A percentile compares a stretch with the other conserved stretches of the same genome.
phyloP scores from a whole-genome alignment of 2,888 invertebrate genomes.

The Rhagophthalmus giganteus region DNA sequence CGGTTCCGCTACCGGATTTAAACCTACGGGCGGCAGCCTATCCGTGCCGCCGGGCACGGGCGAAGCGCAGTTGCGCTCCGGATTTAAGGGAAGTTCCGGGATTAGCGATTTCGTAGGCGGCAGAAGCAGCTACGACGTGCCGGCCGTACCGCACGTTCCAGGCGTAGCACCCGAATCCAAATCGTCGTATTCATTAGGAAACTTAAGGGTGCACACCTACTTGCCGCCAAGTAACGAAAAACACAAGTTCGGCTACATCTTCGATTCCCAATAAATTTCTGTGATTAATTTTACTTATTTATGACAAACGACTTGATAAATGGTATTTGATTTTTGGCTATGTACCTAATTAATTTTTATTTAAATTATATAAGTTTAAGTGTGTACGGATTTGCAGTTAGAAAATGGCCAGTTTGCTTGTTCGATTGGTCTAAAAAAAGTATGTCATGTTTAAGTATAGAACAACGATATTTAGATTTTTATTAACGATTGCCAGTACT shows the following conservation, averaged over 20 bases:
- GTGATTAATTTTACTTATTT: neutral
- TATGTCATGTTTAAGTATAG: too few relatives aligned
- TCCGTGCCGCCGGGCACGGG: conserved; percentile 35
- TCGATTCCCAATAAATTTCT: conserved; percentile 9
- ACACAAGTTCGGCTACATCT: conserved; percentile 42
- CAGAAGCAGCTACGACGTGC: neutral
- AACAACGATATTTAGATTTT: too few relatives aligned
- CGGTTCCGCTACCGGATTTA: conserved; percentile 36
- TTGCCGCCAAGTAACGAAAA: conserved; percentile 39
- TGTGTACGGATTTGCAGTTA: too few relatives aligned
- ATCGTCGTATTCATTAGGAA: conserved; percentile 15
- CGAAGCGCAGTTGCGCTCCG: conserved; percentile 22
- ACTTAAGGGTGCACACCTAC: conserved; percentile 36
- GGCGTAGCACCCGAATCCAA: neutral
- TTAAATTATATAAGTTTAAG: neutral
- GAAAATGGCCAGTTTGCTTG: too few relatives aligned
- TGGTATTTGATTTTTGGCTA: neutral
- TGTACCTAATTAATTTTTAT: neutral
- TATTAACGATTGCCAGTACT: too few relatives aligned
- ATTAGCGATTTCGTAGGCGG: conserved; percentile 2
- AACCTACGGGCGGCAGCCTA: conserved; percentile 49
- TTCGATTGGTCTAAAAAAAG: too few relatives aligned
- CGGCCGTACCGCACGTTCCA: neutral
- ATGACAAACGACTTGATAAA: neutral
- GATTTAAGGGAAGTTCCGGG: conserved; percentile 2